Evolutionary conservation across 2,113 vertebrate species (phyloP).

Genomic region (Opisthocomus hoazin): DNA sequence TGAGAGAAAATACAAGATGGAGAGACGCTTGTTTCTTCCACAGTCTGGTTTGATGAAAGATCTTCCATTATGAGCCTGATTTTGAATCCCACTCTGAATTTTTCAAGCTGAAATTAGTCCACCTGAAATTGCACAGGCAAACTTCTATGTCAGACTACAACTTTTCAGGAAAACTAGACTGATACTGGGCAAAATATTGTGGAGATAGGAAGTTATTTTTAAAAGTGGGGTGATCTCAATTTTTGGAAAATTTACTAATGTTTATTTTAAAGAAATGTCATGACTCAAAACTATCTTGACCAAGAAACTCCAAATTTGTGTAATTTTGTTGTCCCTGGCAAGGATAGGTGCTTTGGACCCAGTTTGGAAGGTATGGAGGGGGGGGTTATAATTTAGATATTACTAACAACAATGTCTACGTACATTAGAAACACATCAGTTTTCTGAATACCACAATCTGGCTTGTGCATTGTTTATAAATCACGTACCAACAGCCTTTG

Average conservation of each 20-base stretch:
- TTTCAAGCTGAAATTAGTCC: conserved; percentile 11
- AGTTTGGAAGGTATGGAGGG: background rate
- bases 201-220: background rate
- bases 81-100: background rate
- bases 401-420: background rate
- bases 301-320: background rate
- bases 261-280: conserved; percentile 47
- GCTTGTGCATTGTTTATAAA: conserved; percentile 27
- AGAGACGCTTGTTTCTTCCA: background rate
- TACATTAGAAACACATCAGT: background rate
- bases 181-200: background rate
- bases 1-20: background rate
- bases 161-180: background rate
- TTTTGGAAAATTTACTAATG: conserved; percentile 28
- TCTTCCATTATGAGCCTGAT: background rate
- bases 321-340: conserved; percentile 28
- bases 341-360: background rate
- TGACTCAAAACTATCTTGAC: conserved; percentile 33
- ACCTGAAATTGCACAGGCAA: conserved; percentile 5
- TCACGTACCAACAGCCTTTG: conserved; percentile 3
- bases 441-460: conserved; percentile 13
- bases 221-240: conserved; percentile 25
- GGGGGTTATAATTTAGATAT: background rate
- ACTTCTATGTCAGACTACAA: background rate
- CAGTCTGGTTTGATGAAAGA: background rate